A percentile compares a stretch with the other conserved stretches of the same genome.
These are phyloP conservation scores for Drosophila fungiperda DNA, from an alignment of 2,888 invertebrate species.

Conservation along the genomic window DNA sequence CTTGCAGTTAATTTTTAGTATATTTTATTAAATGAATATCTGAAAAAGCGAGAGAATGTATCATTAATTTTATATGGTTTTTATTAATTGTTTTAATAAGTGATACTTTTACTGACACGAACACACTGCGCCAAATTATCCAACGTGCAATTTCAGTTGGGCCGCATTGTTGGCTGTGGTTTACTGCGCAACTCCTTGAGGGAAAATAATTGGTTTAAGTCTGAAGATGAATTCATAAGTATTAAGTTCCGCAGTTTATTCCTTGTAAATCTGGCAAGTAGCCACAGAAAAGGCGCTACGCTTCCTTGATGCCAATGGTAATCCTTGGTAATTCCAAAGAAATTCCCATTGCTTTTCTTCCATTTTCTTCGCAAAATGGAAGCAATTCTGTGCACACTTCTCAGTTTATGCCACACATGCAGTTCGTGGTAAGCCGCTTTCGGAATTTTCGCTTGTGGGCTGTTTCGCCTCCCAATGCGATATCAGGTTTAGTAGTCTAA, in stretches of 20 bases:
- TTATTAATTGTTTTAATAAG: too few relatives aligned
- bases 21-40: background rate
- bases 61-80: too few relatives aligned
- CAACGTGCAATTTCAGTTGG: too few relatives aligned
- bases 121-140: too few relatives aligned
- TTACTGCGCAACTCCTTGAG: too few relatives aligned
- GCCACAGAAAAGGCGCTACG: background rate
- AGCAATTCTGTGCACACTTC: conserved; percentile 9
- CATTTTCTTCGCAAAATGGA: conserved; percentile 8
- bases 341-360: conserved; percentile 9
- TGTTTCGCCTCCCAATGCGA: conserved; percentile 8
- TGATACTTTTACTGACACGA: too few relatives aligned
- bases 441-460: conserved; percentile 22
- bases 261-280: background rate
- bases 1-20: background rate
- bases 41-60: too few relatives aligned
- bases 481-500: conserved; percentile 18
- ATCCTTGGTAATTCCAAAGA: conserved; percentile 34
- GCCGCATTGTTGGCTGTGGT: too few relatives aligned
- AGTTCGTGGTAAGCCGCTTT: conserved; percentile 59
- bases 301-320: conserved; percentile 4
- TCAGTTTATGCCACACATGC: conserved; percentile 45
- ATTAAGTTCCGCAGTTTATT: background rate
- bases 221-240: too few relatives aligned
- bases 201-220: background rate